Percentiles rank a stretch among this genome's conserved stretches.
Evolutionary conservation across 2,113 vertebrate species (phyloP).

Genomic region (Salvelinus alpinus): DNA sequence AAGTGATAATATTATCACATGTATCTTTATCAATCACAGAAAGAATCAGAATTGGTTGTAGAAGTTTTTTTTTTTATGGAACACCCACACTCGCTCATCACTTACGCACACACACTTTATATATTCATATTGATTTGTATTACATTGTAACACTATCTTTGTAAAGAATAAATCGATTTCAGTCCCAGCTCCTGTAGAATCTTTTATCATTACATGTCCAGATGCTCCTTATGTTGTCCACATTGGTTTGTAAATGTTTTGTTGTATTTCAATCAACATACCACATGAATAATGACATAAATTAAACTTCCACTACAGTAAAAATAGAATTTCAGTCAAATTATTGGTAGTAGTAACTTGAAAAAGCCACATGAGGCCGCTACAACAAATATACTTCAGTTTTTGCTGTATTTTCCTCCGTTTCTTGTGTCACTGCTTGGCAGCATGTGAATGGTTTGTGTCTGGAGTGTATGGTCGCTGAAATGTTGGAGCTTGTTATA

Average conservation of each 20-base stretch:
- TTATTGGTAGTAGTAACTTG: too few relatives aligned
- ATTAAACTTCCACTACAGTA: too few relatives aligned
- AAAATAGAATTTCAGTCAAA: too few relatives aligned
- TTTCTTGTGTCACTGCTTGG: slow-evolving; percentile 1
- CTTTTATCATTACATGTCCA: slow-evolving; percentile 5
- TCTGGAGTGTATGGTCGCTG: slow-evolving; percentile 19
- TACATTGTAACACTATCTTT: background rate
- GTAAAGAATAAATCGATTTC: slow-evolving; percentile 1
- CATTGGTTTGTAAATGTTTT: background rate
- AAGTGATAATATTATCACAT: slow-evolving; percentile 8
- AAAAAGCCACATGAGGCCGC: too few relatives aligned
- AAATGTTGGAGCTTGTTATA: slow-evolving; percentile 50
- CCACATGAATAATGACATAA: background rate
- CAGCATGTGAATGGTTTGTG: slow-evolving; percentile 49
- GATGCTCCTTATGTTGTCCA: background rate
- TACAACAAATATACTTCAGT: too few relatives aligned
- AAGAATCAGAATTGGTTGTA: background rate
- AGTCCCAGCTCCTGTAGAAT: background rate
- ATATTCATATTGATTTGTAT: background rate
- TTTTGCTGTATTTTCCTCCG: background rate
- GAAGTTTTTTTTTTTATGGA: background rate
- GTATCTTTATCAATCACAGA: background rate
- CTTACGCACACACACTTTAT: background rate
- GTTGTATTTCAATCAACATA: background rate
- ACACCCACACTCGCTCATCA: background rate